Evolutionary conservation across 2,797 vertebrate genomes (phyloP).

Genomic region (Rhinoraja longicauda): DNA sequence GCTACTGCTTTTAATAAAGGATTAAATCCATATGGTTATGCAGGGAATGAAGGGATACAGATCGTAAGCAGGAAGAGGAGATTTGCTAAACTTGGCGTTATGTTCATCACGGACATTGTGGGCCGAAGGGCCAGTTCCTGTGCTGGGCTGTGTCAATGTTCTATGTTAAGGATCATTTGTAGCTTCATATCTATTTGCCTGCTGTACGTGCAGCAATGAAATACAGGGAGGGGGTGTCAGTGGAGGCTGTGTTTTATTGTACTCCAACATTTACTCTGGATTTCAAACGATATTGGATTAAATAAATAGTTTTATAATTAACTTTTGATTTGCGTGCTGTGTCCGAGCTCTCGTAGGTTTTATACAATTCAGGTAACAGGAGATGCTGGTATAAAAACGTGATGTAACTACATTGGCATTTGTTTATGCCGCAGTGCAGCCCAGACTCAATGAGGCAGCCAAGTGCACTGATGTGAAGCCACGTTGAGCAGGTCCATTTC

Average conservation of each 20-base stretch:
- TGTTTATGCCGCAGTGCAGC: constrained; percentile 12
- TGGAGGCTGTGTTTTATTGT: background rate
- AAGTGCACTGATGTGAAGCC: constrained; percentile 26
- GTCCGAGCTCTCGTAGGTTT: background rate
- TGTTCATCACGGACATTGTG: too few species aligned
- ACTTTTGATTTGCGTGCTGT: background rate
- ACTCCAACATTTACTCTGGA: background rate
- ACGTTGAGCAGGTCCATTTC: constrained; percentile 18
- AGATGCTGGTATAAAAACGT: constrained; percentile 25
- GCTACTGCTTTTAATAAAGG: too few species aligned
- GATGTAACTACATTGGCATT: constrained; percentile 33
- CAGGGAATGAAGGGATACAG: too few species aligned
- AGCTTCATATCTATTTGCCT: too few species aligned
- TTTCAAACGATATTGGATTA: background rate
- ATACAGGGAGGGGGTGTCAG: too few species aligned
- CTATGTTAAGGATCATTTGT: too few species aligned
- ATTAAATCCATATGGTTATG: too few species aligned
- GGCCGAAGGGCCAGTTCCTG: too few species aligned
- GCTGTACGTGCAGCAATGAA: too few species aligned
- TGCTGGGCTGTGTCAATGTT: too few species aligned
- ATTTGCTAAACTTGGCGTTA: too few species aligned
- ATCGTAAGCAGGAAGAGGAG: too few species aligned
- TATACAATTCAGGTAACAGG: constrained; percentile 29
- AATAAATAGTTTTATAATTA: background rate
- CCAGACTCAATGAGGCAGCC: constrained; percentile 22